Evolutionary conservation across 23 tunicate species (phyloP).

Genomic region (Ascidia mentula): DNA sequence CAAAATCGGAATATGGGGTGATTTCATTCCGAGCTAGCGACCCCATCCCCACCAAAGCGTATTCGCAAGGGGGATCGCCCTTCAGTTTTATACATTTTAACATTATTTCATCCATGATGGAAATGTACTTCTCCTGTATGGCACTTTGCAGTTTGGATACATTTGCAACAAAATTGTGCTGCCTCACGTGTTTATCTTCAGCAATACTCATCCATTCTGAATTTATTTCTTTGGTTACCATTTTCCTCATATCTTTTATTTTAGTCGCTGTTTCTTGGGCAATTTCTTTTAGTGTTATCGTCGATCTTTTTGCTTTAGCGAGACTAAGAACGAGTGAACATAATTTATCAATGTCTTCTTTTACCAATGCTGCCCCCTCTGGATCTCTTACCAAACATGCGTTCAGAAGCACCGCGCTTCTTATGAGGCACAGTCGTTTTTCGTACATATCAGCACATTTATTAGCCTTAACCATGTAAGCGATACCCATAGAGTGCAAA

Average conservation of each 20-base stretch:
- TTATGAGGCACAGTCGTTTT: constrained; percentile 27
- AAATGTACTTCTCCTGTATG: constrained; percentile 18
- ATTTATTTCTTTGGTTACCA: not conserved
- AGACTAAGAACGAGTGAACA: constrained; percentile 21
- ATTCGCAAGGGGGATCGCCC: constrained; percentile 55
- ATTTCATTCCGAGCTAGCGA: constrained; percentile 46
- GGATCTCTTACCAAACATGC: constrained; percentile 37
- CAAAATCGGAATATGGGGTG: constrained; percentile 50
- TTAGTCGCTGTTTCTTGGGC: not conserved
- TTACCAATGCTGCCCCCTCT: not conserved
- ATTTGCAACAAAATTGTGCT: not conserved
- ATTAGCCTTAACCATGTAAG: constrained; percentile 19
- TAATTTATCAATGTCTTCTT: constrained; percentile 21
- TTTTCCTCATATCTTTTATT: not conserved
- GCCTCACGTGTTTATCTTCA: not conserved
- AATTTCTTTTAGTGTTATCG: not conserved
- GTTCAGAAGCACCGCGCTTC: constrained; percentile 48
- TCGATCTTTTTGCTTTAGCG: constrained; percentile 9
- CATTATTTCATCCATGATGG: constrained; percentile 34
- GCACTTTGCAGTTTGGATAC: constrained; percentile 8
- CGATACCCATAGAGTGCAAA: constrained; percentile 30
- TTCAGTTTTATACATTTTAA: constrained; percentile 21
- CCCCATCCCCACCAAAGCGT: constrained; percentile 41
- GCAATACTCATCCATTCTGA: not conserved
- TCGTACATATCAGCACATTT: not conserved